Conservation (phyloP, 2,888 invertebrate species). For the Reticulitermes lucifugus region DNA sequence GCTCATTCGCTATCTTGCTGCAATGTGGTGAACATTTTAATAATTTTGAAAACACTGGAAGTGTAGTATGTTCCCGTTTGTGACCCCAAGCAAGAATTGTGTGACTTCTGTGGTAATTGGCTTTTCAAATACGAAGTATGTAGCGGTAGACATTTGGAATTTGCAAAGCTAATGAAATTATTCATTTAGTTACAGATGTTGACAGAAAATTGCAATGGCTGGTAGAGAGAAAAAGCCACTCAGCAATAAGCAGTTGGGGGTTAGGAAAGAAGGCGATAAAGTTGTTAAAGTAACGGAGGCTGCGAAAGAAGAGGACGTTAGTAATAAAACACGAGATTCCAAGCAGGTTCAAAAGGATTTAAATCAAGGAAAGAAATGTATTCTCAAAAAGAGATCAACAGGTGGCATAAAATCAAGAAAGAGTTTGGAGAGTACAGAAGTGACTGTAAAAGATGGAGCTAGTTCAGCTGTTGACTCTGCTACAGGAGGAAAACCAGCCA, state of each 20-base stretch:
- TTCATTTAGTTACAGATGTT: slow-evolving; percentile 43
- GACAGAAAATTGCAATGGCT: slow-evolving; percentile 63
- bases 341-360: neutral
- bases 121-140: neutral
- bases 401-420: slow-evolving; percentile 6
- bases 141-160: neutral
- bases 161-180: neutral
- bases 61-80: neutral
- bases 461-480: neutral
- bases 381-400: slow-evolving; percentile 9
- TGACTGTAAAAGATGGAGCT: neutral
- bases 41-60: neutral
- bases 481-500: neutral
- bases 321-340: neutral
- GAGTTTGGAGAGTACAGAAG: neutral
- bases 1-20: neutral
- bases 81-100: neutral
- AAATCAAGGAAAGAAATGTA: neutral
- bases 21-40: neutral
- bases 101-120: neutral
- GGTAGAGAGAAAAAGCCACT: slow-evolving; percentile 62
- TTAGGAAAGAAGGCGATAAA: slow-evolving; percentile 48
- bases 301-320: slow-evolving; percentile 19
- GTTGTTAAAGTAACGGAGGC: slow-evolving; percentile 56
- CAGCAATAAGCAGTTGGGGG: slow-evolving; percentile 57